Base-by-base conservation (phyloP, 2,888 invertebrate species). In the Ornithoptera alexandrae region DNA sequence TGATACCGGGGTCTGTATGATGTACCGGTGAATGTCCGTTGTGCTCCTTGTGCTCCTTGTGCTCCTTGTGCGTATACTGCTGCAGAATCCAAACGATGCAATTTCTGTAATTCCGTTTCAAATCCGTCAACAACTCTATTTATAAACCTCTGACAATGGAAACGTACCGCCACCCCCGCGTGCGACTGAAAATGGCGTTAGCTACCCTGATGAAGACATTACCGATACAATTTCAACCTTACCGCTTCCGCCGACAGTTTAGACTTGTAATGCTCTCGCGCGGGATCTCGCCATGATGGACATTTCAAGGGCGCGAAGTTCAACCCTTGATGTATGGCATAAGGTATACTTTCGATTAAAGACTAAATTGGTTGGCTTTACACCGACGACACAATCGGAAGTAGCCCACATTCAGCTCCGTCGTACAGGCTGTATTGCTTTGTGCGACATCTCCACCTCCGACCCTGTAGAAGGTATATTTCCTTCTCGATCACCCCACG, bases 101-200 rank as follows among this genome's bases (percentile, higher is more conserved):
- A 39, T 39, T 39, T 39, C 39, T 39, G 39, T 8, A 39, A 39
- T 39, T 39, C 39, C 39, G 10, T 39, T 39, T 39, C 8, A 39
- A 39, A 39, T 39, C 1, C 39, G 8, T 10, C n/a, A 17, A 12
- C 17, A 17, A 53, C 6, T 74, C 73, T 80, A 80, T 80, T 77
- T 77, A 74, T 78, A 79, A 71, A 75, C 17, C 64, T 7, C 8
- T 39, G 61, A 66, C 76, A 84, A 81, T 89, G 89, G 84, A 88
- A 84, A 88, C 85, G 68, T 66, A 71, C 77, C 63, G 15, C 76
- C 81, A 78, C 84, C 84, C 84, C 75, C 72, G 75, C 66, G 76
- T 75, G 75, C 78, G 80, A 72, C 85, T 82, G 81, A 77, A 86
- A 89, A 85, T 83, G 84, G 80, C 78, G 78, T 75, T 74, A 74